Evolutionary conservation across 2,888 invertebrate genomes (phyloP).

Genomic region (Cryptus viduatorius): DNA sequence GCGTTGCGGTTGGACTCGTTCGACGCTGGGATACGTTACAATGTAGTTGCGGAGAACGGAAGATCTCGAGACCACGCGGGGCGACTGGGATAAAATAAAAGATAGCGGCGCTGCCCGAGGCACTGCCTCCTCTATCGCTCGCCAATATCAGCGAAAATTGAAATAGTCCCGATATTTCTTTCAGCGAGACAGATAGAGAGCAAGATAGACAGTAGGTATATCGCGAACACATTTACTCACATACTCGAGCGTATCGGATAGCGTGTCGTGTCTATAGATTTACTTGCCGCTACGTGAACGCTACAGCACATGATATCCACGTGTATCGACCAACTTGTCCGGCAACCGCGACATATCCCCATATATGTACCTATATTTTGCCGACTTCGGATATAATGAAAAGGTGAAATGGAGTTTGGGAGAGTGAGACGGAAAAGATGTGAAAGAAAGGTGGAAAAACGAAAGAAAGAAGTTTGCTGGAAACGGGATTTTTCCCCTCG

Average conservation of each 20-base stretch:
- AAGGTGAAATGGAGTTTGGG: slow-evolving; percentile 48
- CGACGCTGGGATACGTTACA: background rate
- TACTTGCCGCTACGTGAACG: slow-evolving; percentile 4
- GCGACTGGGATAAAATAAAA: slow-evolving; percentile 77
- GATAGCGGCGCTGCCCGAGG: slow-evolving; percentile 74
- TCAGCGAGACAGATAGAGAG: slow-evolving; percentile 69
- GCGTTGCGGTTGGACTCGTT: slow-evolving; percentile 2
- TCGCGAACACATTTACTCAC: slow-evolving; percentile 25
- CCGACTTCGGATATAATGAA: slow-evolving; percentile 42
- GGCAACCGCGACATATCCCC: slow-evolving; percentile 1
- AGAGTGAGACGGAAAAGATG: slow-evolving; percentile 32
- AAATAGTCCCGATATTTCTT: slow-evolving; percentile 82
- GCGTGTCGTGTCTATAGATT: slow-evolving; percentile 17
- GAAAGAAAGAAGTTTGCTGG: slow-evolving; percentile 74
- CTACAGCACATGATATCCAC: slow-evolving; percentile 1
- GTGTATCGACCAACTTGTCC: slow-evolving; percentile 1
- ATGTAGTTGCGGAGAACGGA: slow-evolving; percentile 17
- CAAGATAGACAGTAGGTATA: slow-evolving; percentile 51
- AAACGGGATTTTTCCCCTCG: slow-evolving; percentile 61
- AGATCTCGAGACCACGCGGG: slow-evolving; percentile 1
- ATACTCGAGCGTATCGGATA: slow-evolving; percentile 17
- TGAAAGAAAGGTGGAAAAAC: slow-evolving; percentile 66
- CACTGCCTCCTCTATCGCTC: slow-evolving; percentile 78
- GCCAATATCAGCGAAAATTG: slow-evolving; percentile 82
- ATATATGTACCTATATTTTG: slow-evolving; percentile 25